Evolutionary conservation across 2,888 invertebrate species (phyloP), one percentile per base, ranked within the genome.

Genomic region (Rotaria magnacalcarata): DNA sequence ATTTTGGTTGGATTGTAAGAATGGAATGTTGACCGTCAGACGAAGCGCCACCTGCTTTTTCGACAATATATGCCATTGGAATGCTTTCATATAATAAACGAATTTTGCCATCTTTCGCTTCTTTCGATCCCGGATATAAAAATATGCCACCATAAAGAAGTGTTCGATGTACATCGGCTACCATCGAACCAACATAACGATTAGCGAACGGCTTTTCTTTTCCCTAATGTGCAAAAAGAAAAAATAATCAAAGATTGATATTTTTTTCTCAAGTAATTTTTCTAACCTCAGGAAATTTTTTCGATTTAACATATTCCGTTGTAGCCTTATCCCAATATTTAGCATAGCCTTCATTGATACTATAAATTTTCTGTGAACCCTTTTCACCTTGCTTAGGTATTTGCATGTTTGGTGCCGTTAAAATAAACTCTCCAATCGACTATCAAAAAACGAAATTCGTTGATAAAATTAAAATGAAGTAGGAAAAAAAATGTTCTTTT

Each of bases 81-180:
- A 95, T 96, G 92, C 97, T 96, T 91, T 99, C 99, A 91, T 99
- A 99, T 67, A 99, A 93, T 0, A 99, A 93, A 88, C 99, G 94
- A 19, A 99, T 95, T 93, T 99, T 99, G 91, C 98, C 99, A 88
- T 93, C 95, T 0, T 97, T 97, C 47, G 95, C 93, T 34, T 95
- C 94, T 87, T 93, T 94, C 0, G 97, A 97, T 8, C 96, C 96
- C 0, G 99, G 99, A 90, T 99, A 99, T 92, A 98, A 94, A 91
- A 99, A 99, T 89, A 99, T 97, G 43, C 99, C 99, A 16, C 99
- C 99, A 90, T 99, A 99, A 90, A 97, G 96, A 88, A 99, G 94
- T 0, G 99, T 99, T 88, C 99, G 93, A 91, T 99, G 99, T 0
- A 99, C 97, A 92, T 99, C 99, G 4, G 99, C 98, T 1, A 99